A percentile compares a stretch with the other conserved stretches of the same genome.
Evolutionary conservation across 2,113 vertebrate genomes (phyloP).

Genomic region (Romanogobio albipinnatus): DNA sequence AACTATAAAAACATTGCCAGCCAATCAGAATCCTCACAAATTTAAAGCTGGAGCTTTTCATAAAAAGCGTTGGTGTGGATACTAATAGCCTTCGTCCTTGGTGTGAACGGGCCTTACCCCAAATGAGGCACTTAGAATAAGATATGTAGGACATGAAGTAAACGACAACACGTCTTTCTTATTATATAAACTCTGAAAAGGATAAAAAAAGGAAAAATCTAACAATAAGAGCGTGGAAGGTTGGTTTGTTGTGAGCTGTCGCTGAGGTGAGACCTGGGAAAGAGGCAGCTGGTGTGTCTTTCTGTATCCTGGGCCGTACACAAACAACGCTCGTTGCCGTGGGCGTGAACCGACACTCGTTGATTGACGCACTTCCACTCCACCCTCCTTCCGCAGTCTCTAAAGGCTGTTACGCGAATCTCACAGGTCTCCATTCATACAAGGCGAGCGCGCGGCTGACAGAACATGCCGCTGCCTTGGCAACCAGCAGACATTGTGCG

Average conservation of each 20-base stretch:
- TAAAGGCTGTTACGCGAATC: constrained; percentile 57
- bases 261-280: constrained; percentile 53
- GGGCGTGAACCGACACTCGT: constrained; percentile 67
- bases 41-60: too few species aligned
- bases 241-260: constrained; percentile 54
- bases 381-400: constrained; percentile 46
- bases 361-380: constrained; percentile 69
- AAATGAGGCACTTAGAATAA: not conserved
- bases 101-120: not conserved
- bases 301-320: constrained; percentile 56
- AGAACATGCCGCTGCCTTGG: constrained; percentile 74
- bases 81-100: not conserved
- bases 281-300: constrained; percentile 52
- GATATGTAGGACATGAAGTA: not conserved
- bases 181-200: not conserved
- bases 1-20: too few species aligned
- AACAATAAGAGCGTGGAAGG: constrained; percentile 15
- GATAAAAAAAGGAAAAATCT: not conserved
- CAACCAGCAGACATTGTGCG: constrained; percentile 69
- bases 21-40: too few species aligned
- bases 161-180: not conserved
- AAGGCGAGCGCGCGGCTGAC: constrained; percentile 74
- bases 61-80: too few species aligned
- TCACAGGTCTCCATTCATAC: constrained; percentile 71
- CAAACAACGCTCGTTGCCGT: constrained; percentile 63